Base-by-base conservation (phyloP, 2,888 invertebrate genomes). In the Gasteruption jaculator region DNA sequence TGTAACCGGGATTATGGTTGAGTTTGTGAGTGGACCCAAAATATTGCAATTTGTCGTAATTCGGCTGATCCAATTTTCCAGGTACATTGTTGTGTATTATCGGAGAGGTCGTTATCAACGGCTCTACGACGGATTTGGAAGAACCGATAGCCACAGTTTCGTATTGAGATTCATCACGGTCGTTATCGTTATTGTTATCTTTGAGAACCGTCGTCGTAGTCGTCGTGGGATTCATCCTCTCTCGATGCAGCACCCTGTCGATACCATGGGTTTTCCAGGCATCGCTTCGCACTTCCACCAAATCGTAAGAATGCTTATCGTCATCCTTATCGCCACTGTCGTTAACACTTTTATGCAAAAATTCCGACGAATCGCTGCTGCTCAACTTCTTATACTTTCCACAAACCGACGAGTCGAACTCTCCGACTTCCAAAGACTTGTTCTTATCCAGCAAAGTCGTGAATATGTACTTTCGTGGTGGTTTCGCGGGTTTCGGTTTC, bases 251-350 rank as follows among this genome's bases (percentile, higher is more conserved):
- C 7, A 86, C 79, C 36, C 83, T 82, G 60, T 82, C 81, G 14
- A 86, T 76, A 1, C 89, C 89, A 46, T 86, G 74, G 1, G 88
- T 88, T 62, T 81, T 82, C 89, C 89, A 89, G 6, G 89, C 89
- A 56, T 89, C 84, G 56, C 77, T 83, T 46, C 86, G 76, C 5
- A 83, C 78, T 73, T 87, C 86, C 18, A 90, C 80, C 60, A 81
- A 77, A 60, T 90, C 89, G 67, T 89, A 89, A 58, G 81, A 77
- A 51, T 78, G 77, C 45, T 75, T 73, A 43, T 76, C 76, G 4
- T 75, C 73, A 26, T 73, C 71, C 19, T 65, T 61, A 54, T 71
- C 50, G 30, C 37, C 40, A 7, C 38, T 50, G 18, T 44, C 56
- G 41, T 41, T 46, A 31, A 55, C 41, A 8, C 41, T 49, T 30